Evolutionary conservation across 2,797 vertebrate genomes (phyloP).

Genomic region (Syndactyla subalaris): DNA sequence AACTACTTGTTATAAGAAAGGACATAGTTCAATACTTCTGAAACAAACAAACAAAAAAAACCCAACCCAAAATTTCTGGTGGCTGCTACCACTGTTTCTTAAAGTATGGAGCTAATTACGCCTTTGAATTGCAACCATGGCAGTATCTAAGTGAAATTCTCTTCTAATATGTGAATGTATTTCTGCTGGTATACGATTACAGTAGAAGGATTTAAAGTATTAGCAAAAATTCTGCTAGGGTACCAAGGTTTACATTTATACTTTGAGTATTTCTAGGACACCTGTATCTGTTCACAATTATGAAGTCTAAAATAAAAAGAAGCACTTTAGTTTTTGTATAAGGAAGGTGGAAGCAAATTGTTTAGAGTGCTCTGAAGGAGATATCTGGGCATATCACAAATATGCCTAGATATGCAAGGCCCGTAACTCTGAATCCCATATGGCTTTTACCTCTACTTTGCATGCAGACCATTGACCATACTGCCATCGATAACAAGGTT

Average conservation of each 20-base stretch:
- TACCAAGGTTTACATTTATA: background rate
- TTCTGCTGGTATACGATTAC: background rate
- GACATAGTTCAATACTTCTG: background rate
- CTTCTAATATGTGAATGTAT: background rate
- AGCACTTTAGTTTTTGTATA: background rate
- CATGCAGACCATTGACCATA: slow-evolving; percentile 93
- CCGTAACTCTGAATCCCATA: background rate
- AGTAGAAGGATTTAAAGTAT: background rate
- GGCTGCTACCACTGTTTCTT: background rate
- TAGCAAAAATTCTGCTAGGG: background rate
- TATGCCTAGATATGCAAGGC: background rate
- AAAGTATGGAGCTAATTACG: background rate
- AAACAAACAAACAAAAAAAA: background rate
- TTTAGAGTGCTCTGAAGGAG: background rate
- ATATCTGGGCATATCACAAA: background rate
- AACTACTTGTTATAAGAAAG: background rate
- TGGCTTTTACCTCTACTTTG: slow-evolving; percentile 87
- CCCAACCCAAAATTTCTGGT: background rate
- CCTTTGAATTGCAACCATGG: background rate
- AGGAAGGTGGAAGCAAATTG: background rate
- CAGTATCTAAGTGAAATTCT: background rate
- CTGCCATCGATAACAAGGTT: slow-evolving; percentile 94
- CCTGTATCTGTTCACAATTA: background rate
- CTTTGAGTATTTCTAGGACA: background rate
- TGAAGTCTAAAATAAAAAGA: background rate